A percentile compares a stretch with the other conserved stretches of the same genome.
These are phyloP conservation scores for Bufotes viridis DNA, from an alignment of 2,797 vertebrate genomes.

Conservation along the genomic window DNA sequence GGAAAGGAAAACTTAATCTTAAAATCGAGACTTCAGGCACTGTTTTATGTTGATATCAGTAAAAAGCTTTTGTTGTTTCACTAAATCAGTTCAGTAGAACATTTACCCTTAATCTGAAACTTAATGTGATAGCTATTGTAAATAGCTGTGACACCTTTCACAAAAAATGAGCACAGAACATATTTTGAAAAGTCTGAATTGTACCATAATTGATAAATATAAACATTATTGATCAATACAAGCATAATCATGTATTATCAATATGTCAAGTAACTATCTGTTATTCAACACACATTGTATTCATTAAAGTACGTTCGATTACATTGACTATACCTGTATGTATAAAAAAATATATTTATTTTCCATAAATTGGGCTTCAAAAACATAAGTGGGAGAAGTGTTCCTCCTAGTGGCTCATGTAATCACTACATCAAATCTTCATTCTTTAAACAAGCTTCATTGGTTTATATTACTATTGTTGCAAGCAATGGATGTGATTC, in stretches of 20 bases:
- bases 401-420: conserved; percentile 74
- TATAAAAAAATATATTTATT: not conserved
- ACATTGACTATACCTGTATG: not conserved
- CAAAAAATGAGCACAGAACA: not conserved
- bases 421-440: conserved; percentile 61
- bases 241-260: not conserved
- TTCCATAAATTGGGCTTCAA: not conserved
- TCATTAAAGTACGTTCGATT: not conserved
- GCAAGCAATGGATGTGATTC: conserved; percentile 66
- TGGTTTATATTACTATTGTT: conserved; percentile 64
- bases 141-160: not conserved
- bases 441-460: conserved; percentile 62
- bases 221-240: not conserved
- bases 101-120: conserved; percentile 1
- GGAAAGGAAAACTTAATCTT: conserved; percentile 31
- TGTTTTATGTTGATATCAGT: conserved; percentile 19
- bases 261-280: not conserved
- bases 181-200: not conserved
- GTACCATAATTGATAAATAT: not conserved
- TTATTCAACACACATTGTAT: not conserved
- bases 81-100: conserved; percentile 1
- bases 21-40: conserved; percentile 7
- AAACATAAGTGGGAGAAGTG: conserved; percentile 66
- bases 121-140: conserved; percentile 1
- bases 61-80: not conserved